phyloP scores from a whole-genome alignment of 2,888 invertebrate genomes.

The Norana najaformis region DNA sequence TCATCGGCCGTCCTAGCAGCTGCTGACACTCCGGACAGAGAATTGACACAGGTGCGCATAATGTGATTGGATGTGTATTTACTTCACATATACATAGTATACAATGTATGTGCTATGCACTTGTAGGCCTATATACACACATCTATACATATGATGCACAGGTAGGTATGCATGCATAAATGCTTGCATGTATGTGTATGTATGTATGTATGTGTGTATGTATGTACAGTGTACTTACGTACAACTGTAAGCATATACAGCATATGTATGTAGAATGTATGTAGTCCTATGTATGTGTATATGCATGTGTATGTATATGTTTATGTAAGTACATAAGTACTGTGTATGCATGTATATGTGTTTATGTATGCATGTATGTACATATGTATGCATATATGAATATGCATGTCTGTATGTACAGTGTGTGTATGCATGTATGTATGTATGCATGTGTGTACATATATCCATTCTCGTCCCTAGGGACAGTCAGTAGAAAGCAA shows the following conservation, averaged over 20 bases:
- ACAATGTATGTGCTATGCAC: too few species aligned
- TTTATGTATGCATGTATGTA: not conserved
- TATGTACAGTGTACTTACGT: not conserved
- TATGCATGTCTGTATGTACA: not conserved
- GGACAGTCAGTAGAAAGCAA: not conserved
- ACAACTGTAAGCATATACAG: not conserved
- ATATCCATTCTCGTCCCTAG: not conserved
- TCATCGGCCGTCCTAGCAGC: not conserved
- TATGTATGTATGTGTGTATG: not conserved
- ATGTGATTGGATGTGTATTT: not conserved
- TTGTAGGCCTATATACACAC: too few species aligned
- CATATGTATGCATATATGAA: not conserved
- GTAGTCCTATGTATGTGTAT: not conserved
- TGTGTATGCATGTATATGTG: too few species aligned
- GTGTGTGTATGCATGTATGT: not conserved
- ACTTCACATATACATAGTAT: not conserved
- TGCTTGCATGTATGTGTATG: too few species aligned
- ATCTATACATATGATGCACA: too few species aligned
- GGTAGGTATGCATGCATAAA: too few species aligned
- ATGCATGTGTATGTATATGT: not conserved
- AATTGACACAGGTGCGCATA: not conserved
- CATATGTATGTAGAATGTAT: not conserved
- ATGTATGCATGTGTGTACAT: not conserved
- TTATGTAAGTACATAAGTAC: not conserved
- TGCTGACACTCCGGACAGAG: not conserved